Evolutionary conservation across 2,797 vertebrate genomes (phyloP), one percentile per base, ranked within the genome.

Genomic region (Syngnathus rostellatus): DNA sequence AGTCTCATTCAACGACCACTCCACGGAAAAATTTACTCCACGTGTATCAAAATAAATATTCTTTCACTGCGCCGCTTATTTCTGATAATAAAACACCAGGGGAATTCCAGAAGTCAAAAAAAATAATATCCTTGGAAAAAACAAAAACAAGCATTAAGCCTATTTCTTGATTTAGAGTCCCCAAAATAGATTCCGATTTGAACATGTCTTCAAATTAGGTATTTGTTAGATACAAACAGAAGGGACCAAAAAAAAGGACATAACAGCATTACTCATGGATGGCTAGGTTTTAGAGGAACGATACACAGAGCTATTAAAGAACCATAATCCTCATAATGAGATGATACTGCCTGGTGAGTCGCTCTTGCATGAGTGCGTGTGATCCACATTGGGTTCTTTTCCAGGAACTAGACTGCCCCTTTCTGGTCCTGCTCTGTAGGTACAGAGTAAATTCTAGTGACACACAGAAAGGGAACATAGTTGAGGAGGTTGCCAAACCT

Each of bases 401-500:
- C 68, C 74, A 64, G 75, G 64, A 77, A 73, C 77, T 90, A 91
- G 72, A 90, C 68, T 23, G 79, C 69, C 17, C 23, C 82, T 86
- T 92, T 92, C 75, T 88, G 80, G 59, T 79, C 75, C 81, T 92
- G 91, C 65, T 92, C 91, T 48, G 77, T 71, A 2, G 91, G 91
- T 64, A 89, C 89, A 1, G 83, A 77, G 83, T 92, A 92, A 66
- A 90, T 73, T 78, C 91, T 92, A 72, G 59, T 72, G 16, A 75
- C 54, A 72, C 39, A 12, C 23, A 73, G 55, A 69, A 21, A 66
- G 23, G 64, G 10, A 69, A 40, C 17, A 8, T 17, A 21, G 38
- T 50, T 46, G 55, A 41, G 70, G 63, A 40, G 10, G 23, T 23
- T 23, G 23, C 23, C 23, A 23, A 23, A 50, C 25, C 53, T 50